Conservation (phyloP, 2,797 vertebrate species). For the Salarias fasciatus region DNA sequence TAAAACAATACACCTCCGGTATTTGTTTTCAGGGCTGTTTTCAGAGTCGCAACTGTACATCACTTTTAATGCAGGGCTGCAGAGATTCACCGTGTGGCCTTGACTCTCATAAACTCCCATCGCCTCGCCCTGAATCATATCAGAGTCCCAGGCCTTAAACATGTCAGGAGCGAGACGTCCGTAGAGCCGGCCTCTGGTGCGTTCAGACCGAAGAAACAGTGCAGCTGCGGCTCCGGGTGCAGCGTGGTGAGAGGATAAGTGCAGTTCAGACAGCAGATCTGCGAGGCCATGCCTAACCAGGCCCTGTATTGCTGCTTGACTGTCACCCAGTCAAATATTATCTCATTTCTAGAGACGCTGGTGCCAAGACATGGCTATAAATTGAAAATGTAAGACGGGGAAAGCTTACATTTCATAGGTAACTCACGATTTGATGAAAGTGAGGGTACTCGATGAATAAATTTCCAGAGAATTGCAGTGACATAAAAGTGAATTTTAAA, state of each 20-base stretch:
- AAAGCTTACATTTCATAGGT: constrained; percentile 39
- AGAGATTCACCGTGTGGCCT: constrained; percentile 58
- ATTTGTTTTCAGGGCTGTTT: constrained; percentile 57
- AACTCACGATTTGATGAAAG: constrained; percentile 41
- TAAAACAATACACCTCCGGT: constrained; percentile 62
- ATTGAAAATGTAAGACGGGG: constrained; percentile 23
- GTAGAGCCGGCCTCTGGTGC: constrained; percentile 35
- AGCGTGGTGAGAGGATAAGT: constrained; percentile 46
- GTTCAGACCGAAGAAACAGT: constrained; percentile 41
- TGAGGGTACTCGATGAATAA: constrained; percentile 14
- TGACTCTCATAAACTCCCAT: constrained; percentile 46
- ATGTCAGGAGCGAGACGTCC: constrained; percentile 50
- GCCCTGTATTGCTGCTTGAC: constrained; percentile 35
- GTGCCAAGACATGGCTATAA: constrained; percentile 15
- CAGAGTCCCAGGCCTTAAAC: constrained; percentile 48
- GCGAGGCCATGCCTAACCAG: constrained; percentile 42
- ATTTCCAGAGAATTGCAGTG: constrained; percentile 20
- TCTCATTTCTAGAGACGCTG: not conserved
- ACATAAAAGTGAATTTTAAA: constrained; percentile 41
- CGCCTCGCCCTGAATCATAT: constrained; percentile 54
- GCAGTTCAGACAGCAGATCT: constrained; percentile 36
- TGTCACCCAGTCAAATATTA: constrained; percentile 41
- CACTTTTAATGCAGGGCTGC: constrained; percentile 60
- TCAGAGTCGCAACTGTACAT: constrained; percentile 61
- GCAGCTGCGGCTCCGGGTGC: constrained; percentile 37